Percentiles rank a stretch among this genome's conserved stretches.
Evolutionary conservation across 1,140 invertebrate species (phyloP).

Genomic region (Coenobita brevimanus): DNA sequence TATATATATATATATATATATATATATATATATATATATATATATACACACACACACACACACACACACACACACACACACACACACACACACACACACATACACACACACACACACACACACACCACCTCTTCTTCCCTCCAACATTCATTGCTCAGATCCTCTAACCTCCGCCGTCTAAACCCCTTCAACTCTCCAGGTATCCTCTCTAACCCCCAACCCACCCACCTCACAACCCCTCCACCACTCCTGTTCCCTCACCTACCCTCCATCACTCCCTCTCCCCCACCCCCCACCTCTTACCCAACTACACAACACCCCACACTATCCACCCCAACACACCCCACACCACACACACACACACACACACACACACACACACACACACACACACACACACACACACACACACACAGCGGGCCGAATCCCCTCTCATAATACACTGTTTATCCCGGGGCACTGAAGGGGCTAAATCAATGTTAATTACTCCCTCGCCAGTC

Average conservation of each 20-base stretch:
- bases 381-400: not conserved
- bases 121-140: not conserved
- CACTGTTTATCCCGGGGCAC: not conserved
- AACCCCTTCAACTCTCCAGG: not conserved
- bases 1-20: too few relatives aligned
- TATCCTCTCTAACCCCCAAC: not conserved
- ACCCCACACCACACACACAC: not conserved
- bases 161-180: not conserved
- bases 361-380: not conserved
- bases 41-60: too few relatives aligned
- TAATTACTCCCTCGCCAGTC: not conserved
- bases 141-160: not conserved
- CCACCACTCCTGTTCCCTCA: not conserved
- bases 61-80: too few relatives aligned
- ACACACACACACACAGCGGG: not conserved
- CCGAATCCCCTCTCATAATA: not conserved
- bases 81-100: too few relatives aligned
- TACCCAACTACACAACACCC: not conserved
- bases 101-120: too few relatives aligned
- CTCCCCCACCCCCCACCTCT: not conserved
- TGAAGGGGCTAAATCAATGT: conserved; percentile 1
- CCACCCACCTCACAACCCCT: not conserved
- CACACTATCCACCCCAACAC: not conserved
- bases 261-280: not conserved
- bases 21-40: too few relatives aligned